Conservation (phyloP, 1,140 invertebrate species). For the Neuroterus valhalla region DNA sequence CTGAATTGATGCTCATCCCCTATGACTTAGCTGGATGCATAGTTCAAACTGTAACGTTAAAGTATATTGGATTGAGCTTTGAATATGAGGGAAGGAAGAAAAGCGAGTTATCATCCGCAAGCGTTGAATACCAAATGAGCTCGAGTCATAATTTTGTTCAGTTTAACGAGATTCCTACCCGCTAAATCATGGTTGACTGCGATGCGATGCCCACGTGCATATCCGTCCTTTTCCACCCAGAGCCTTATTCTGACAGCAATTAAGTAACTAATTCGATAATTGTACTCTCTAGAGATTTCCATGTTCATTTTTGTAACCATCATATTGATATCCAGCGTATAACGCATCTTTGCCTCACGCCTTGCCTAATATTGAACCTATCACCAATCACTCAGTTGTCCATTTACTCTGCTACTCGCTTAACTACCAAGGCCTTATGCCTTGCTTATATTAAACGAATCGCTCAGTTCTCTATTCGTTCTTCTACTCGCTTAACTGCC, state of each 20-base stretch:
- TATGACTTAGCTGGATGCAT: neutral
- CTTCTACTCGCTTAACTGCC: too few species aligned
- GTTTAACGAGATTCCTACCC: conserved; percentile 40
- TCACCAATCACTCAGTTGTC: too few species aligned
- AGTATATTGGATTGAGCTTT: neutral
- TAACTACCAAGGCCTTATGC: too few species aligned
- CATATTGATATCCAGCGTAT: too few species aligned
- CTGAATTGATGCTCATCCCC: neutral
- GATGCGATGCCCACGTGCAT: neutral
- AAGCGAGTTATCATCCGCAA: conserved; percentile 40
- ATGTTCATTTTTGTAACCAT: neutral
- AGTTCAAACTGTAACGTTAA: neutral
- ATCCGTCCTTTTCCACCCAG: neutral
- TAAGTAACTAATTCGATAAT: neutral
- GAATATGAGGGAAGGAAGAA: neutral
- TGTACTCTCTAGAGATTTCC: neutral
- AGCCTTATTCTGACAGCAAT: conserved; percentile 6
- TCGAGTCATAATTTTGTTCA: conserved; percentile 39
- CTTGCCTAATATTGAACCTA: too few species aligned
- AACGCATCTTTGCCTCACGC: too few species aligned
- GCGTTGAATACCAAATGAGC: conserved; percentile 42
- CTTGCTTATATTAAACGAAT: too few species aligned
- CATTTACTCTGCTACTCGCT: too few species aligned
- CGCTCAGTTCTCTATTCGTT: too few species aligned
- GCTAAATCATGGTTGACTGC: conserved; percentile 35